A percentile compares a stretch with the other conserved stretches of the same genome.
These are phyloP conservation scores for Enteromius viviparus DNA, from an alignment of 2,797 vertebrate genomes.

Conservation along the genomic window DNA sequence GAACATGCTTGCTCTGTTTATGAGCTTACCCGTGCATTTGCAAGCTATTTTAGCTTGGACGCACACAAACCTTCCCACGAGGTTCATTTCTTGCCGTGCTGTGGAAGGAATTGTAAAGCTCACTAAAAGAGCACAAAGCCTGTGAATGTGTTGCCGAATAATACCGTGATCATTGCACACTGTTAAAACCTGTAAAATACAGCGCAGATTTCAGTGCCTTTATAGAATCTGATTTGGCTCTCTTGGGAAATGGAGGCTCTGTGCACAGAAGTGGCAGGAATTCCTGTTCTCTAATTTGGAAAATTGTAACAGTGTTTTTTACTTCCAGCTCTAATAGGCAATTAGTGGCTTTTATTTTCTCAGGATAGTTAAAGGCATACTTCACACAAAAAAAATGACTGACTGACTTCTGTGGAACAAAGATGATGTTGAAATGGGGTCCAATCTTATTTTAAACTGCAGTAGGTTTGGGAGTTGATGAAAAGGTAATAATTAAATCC, in stretches of 20 bases:
- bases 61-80: constrained; percentile 45
- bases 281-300: constrained; percentile 31
- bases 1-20: constrained; percentile 71
- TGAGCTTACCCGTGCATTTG: constrained; percentile 70
- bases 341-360: constrained; percentile 36
- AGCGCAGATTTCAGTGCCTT: constrained; percentile 29
- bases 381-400: background rate
- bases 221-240: constrained; percentile 19
- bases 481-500: background rate
- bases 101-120: constrained; percentile 46
- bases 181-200: constrained; percentile 48
- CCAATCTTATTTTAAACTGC: background rate
- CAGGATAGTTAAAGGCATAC: constrained; percentile 48
- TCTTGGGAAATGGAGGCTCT: constrained; percentile 33
- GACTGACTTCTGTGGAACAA: background rate
- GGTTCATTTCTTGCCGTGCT: constrained; percentile 34
- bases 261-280: constrained; percentile 32
- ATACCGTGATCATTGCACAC: constrained; percentile 33
- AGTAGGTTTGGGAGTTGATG: background rate
- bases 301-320: constrained; percentile 62
- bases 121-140: constrained; percentile 33
- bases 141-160: constrained; percentile 23
- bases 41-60: constrained; percentile 76
- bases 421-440: background rate
- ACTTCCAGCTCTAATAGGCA: constrained; percentile 58